phyloP scores from a whole-genome alignment of 2,113 vertebrate species.

The Clarias gariepinus region DNA sequence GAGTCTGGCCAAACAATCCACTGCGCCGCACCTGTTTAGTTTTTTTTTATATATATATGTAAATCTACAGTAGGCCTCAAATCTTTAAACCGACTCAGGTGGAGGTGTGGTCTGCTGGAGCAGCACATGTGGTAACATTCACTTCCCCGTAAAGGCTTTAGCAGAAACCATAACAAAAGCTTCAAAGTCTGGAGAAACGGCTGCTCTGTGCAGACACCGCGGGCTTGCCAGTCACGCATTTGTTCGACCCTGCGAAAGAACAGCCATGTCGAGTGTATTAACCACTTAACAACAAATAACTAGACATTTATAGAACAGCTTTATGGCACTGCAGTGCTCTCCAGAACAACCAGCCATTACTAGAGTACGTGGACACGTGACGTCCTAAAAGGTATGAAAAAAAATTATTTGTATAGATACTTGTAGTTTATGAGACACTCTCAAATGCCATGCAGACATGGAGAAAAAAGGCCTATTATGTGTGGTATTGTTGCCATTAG shows the following conservation, averaged over 20 bases:
- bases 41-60: constrained; percentile 37
- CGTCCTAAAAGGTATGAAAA: constrained; percentile 2
- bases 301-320: constrained; percentile 40
- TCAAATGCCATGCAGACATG: constrained; percentile 18
- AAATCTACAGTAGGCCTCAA: constrained; percentile 36
- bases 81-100: constrained; percentile 24
- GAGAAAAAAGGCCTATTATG: constrained; percentile 27
- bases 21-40: constrained; percentile 29
- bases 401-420: neutral
- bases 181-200: constrained; percentile 33
- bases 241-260: constrained; percentile 38
- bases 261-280: constrained; percentile 38
- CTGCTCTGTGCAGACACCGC: constrained; percentile 32
- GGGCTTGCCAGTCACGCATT: constrained; percentile 11
- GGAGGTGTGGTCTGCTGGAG: constrained; percentile 34
- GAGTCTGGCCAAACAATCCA: neutral
- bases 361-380: neutral
- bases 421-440: constrained; percentile 40
- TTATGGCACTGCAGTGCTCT: constrained; percentile 1
- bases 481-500: constrained; percentile 45
- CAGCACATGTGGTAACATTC: constrained; percentile 52
- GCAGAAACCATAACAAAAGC: constrained; percentile 48
- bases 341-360: neutral
- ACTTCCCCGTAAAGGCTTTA: constrained; percentile 43
- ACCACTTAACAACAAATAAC: constrained; percentile 44